phyloP scores from a whole-genome alignment of 1,140 invertebrate species.

The Zaprionus tsacasi region DNA sequence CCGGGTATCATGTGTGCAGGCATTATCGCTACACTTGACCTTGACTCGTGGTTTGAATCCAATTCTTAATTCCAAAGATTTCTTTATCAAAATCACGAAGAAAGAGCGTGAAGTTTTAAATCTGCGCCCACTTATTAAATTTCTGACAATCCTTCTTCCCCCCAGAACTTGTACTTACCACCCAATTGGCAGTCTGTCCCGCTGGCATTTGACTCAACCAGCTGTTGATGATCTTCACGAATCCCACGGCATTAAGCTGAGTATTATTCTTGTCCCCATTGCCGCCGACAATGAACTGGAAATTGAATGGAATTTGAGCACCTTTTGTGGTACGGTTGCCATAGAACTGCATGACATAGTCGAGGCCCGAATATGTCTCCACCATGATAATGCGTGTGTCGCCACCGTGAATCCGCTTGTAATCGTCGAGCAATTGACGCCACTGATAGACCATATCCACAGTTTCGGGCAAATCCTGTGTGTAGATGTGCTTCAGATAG shows the following conservation, averaged over 20 bases:
- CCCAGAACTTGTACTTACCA: constrained; percentile 77
- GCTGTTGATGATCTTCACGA: constrained; percentile 82
- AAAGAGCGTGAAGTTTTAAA: no score
- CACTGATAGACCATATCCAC: constrained; percentile 87
- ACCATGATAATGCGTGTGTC: constrained; percentile 89
- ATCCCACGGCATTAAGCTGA: constrained; percentile 83
- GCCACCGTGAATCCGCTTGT: constrained; percentile 83
- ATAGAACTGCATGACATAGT: constrained; percentile 86
- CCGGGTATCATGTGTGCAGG: background rate
- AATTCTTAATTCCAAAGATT: background rate
- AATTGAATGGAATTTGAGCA: constrained; percentile 88
- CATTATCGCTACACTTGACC: background rate
- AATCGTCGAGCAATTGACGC: constrained; percentile 86
- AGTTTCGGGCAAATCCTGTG: constrained; percentile 86
- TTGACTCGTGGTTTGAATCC: background rate
- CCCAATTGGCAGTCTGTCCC: constrained; percentile 85
- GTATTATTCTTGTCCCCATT: constrained; percentile 83
- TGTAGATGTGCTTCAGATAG: constrained; percentile 87
- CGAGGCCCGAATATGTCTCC: constrained; percentile 86
- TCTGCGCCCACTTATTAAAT: no score
- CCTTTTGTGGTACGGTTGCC: constrained; percentile 85
- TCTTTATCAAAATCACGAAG: background rate
- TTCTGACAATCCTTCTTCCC: no score
- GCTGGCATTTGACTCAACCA: constrained; percentile 85
- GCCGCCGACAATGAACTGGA: constrained; percentile 84